Conservation (phyloP, 2,113 vertebrate species). For the Anhinga rufa region DNA sequence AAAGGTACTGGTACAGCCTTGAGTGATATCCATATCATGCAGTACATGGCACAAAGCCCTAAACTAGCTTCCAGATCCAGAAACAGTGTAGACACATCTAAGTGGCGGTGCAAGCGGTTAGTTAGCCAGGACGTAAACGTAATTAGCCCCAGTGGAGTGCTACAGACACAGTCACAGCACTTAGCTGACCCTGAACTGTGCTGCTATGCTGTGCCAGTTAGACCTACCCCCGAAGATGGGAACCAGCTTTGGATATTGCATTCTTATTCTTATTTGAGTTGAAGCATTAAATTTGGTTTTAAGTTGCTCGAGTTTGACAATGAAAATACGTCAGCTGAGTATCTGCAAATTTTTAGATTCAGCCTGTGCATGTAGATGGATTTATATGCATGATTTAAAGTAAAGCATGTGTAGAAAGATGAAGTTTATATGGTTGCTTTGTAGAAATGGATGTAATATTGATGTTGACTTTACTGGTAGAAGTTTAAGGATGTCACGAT, state of each 20-base stretch:
- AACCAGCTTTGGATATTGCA: background rate
- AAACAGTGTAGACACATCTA: background rate
- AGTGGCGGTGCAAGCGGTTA: background rate
- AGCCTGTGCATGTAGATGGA: constrained; percentile 21
- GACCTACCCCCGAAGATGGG: background rate
- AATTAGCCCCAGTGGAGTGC: background rate
- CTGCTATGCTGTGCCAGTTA: background rate
- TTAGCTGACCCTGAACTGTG: background rate
- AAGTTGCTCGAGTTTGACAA: background rate
- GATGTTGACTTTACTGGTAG: constrained; percentile 57
- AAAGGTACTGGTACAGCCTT: background rate
- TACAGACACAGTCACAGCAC: background rate
- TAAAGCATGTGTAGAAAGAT: constrained; percentile 50
- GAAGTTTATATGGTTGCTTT: constrained; percentile 51
- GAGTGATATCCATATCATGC: accelerated
- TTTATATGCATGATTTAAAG: constrained; percentile 57
- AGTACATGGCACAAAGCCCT: background rate
- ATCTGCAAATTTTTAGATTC: constrained; percentile 25
- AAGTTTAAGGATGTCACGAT: constrained; percentile 55
- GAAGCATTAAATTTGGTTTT: background rate
- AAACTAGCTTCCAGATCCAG: background rate
- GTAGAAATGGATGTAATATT: constrained; percentile 58
- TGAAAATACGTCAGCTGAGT: constrained; percentile 11
- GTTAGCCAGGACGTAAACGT: background rate
- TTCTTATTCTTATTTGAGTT: background rate